Base-by-base conservation (phyloP, 1,140 invertebrate genomes). In the Nephila pilipes region DNA sequence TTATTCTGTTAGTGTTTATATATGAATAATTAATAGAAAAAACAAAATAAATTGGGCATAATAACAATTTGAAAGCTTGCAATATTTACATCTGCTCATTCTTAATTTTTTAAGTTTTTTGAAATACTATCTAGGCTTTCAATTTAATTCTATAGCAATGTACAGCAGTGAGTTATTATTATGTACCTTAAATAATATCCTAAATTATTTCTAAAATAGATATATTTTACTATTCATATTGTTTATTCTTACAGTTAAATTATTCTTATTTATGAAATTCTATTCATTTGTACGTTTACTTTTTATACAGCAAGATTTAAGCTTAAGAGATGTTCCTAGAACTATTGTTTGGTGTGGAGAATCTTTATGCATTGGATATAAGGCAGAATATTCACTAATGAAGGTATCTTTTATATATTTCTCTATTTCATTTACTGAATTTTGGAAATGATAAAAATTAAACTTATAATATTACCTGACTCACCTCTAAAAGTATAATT, bases 321-420 rank as follows among this genome's bases (percentile, higher is more conserved):
- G 96, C 57, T 96, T 99, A 54, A 97, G 97, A 79, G 98, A 99
- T 95, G 96, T 97, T 75, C 98, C 98, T 29, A 97, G 97, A 95
- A 97, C 97, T 36, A 96, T 99, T 95, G 96, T 97, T n/a, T 99
- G 98, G 98, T 97, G 97, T 92, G 96, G 97, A 94, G 97, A 98
- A 95, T 97, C 97, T 20, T 96, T 99, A 14, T 98, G 97, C 96
- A 96, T 98, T 90, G 98, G 98, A 1, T 98, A 97, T 95, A 97
- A 97, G 95, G 96, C 97, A 93, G 98, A 98, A 96, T 98, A 98
- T 95, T 97, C 96, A 85, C 94, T 98, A 58, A 96, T 97, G 94
- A 96, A 97, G 96, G 97, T 98, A 96, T 60, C 25, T 65, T 65
- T 65, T 1, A 25, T 65, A 8, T 25, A 46, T 20, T 36, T 32